These are phyloP conservation scores for Lampris megalopsis DNA, from an alignment of 2,113 vertebrate species.

Conservation along the genomic window DNA sequence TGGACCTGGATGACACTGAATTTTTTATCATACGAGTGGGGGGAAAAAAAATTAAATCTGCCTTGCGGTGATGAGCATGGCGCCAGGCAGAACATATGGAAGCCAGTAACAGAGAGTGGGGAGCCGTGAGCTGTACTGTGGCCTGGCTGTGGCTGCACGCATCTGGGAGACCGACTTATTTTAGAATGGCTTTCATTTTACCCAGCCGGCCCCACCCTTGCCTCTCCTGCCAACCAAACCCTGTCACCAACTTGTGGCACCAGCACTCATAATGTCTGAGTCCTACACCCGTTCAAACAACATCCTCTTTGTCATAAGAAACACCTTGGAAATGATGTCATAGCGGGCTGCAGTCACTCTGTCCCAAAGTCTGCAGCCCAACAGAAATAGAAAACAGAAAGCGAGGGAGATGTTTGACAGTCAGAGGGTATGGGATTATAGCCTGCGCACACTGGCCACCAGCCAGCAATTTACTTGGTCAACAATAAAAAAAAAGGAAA, in stretches of 20 bases:
- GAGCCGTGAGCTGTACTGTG: slow-evolving; percentile 44
- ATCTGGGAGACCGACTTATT: slow-evolving; percentile 46
- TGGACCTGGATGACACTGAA: neutral
- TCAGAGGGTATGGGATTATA: slow-evolving; percentile 8
- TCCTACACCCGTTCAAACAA: slow-evolving; percentile 30
- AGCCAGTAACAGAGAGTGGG: slow-evolving; percentile 25
- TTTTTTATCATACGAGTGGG: slow-evolving; percentile 2
- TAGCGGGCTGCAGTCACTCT: neutral
- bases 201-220: slow-evolving; percentile 55
- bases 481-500: slow-evolving; percentile 5
- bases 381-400: neutral
- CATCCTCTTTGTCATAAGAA: slow-evolving; percentile 33
- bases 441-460: slow-evolving; percentile 25
- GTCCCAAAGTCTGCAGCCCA: neutral
- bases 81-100: slow-evolving; percentile 57
- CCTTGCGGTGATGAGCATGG: neutral
- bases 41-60: neutral
- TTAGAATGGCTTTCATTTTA: slow-evolving; percentile 59
- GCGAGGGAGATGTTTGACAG: neutral
- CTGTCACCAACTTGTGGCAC: slow-evolving; percentile 33
- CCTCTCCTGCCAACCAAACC: slow-evolving; percentile 33
- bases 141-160: slow-evolving; percentile 45
- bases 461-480: neutral
- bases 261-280: neutral
- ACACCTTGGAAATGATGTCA: slow-evolving; percentile 15